A percentile compares a stretch with the other conserved stretches of the same genome.
Conservation (phyloP, 2,797 vertebrate genomes). For the Liparis tanakae region DNA sequence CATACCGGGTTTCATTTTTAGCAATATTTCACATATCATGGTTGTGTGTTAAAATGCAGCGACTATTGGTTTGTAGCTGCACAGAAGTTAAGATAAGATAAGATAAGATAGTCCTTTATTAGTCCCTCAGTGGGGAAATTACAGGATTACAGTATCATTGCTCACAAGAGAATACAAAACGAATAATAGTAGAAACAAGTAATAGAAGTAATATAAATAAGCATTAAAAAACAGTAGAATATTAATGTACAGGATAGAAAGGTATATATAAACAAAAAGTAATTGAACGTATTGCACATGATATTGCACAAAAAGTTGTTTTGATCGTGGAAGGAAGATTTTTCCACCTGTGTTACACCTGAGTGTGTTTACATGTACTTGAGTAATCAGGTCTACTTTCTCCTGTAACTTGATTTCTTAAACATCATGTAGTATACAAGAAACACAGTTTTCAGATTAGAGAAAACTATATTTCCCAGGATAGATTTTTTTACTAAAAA, state of each 20-base stretch:
- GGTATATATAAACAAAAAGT: too few species aligned
- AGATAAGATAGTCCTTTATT: too few species aligned
- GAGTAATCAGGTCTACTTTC: background rate
- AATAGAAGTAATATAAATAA: too few species aligned
- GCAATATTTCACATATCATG: background rate
- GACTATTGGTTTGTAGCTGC: background rate
- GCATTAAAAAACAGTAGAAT: too few species aligned
- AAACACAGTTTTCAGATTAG: background rate
- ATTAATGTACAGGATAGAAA: too few species aligned
- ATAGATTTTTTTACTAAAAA: background rate
- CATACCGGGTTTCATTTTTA: constrained; percentile 1
- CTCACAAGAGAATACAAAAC: too few species aligned
- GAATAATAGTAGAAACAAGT: too few species aligned
- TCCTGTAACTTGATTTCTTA: background rate
- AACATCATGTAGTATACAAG: constrained; percentile 3
- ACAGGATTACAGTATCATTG: too few species aligned
- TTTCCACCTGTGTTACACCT: background rate
- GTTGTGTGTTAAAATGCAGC: background rate
- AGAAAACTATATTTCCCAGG: background rate
- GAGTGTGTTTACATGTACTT: background rate
- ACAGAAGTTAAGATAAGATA: too few species aligned
- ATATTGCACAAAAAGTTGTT: too few species aligned
- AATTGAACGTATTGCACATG: too few species aligned
- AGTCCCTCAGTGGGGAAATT: too few species aligned
- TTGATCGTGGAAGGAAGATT: background rate